A percentile compares a stretch with the other conserved stretches of the same genome.
Conservation (phyloP, 2,888 invertebrate genomes). For the Balanococcus diminutus region DNA sequence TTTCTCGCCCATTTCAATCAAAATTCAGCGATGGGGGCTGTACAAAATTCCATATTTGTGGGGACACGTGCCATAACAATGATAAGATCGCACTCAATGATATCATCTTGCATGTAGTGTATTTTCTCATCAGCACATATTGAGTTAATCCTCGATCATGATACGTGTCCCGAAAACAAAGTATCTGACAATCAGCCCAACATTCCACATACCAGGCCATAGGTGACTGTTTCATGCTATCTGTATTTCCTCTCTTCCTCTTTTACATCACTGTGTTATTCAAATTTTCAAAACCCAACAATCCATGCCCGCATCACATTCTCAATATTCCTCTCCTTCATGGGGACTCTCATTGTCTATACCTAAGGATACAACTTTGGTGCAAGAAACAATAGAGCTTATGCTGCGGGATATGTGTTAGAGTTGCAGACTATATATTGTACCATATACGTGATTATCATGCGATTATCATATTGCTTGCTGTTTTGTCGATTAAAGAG, state of each 20-base stretch:
- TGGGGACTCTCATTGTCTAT: background rate
- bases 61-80: background rate
- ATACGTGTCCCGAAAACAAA: background rate
- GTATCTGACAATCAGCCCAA: background rate
- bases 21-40: background rate
- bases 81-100: background rate
- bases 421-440: conserved; percentile 3
- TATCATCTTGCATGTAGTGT: background rate
- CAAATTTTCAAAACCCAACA: background rate
- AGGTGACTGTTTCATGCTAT: conserved; percentile 5
- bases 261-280: background rate
- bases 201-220: background rate
- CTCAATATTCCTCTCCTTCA: background rate
- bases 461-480: conserved; percentile 52
- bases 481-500: background rate
- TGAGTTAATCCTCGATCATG: background rate
- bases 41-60: background rate
- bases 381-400: conserved; percentile 42
- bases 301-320: background rate
- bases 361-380: background rate
- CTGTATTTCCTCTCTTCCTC: background rate
- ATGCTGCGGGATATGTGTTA: conserved; percentile 55
- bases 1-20: background rate
- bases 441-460: conserved; percentile 49
- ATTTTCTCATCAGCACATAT: background rate